These are phyloP conservation scores for Phyto melanocephala DNA, from an alignment of 2,888 invertebrate genomes.

Conservation along the genomic window DNA sequence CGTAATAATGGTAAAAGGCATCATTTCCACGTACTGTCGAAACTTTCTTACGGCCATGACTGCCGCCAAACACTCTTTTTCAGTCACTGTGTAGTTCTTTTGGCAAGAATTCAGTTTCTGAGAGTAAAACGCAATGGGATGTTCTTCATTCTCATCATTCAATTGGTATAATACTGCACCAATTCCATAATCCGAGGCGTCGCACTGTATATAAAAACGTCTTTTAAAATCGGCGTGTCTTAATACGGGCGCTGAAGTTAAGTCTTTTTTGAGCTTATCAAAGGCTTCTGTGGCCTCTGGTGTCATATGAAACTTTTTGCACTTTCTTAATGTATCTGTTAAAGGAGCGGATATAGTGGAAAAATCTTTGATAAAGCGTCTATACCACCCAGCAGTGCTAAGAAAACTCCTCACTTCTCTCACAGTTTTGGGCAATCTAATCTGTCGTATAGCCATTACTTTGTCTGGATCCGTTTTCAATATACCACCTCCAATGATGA, in stretches of 20 bases:
- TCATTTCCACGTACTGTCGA: too few species aligned
- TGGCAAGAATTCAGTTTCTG: conserved; percentile 4
- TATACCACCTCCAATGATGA: conserved; percentile 7
- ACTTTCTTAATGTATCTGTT: not conserved
- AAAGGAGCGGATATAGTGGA: not conserved
- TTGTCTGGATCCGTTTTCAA: conserved; percentile 15
- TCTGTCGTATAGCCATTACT: not conserved
- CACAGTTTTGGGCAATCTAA: not conserved
- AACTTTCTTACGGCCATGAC: conserved; percentile 1
- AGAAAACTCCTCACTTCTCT: conserved; percentile 12
- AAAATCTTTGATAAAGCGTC: not conserved
- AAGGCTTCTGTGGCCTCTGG: not conserved
- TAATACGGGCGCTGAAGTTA: conserved; percentile 24
- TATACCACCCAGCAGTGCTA: conserved; percentile 10
- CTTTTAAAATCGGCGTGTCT: conserved; percentile 5
- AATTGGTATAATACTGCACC: conserved; percentile 44
- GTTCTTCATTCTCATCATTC: conserved; percentile 1
- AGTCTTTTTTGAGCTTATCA: conserved; percentile 10
- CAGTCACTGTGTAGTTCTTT: conserved; percentile 30
- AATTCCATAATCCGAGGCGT: conserved; percentile 38
- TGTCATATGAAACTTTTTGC: not conserved
- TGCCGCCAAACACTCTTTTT: conserved; percentile 27
- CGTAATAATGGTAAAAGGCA: too few species aligned
- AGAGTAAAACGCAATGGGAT: conserved; percentile 10
- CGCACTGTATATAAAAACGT: conserved; percentile 48